A percentile compares a stretch with the other conserved stretches of the same genome.
phyloP scores from a whole-genome alignment of 1,140 invertebrate species.

The roundworm (Caenorhabditis elegans) region DNA sequence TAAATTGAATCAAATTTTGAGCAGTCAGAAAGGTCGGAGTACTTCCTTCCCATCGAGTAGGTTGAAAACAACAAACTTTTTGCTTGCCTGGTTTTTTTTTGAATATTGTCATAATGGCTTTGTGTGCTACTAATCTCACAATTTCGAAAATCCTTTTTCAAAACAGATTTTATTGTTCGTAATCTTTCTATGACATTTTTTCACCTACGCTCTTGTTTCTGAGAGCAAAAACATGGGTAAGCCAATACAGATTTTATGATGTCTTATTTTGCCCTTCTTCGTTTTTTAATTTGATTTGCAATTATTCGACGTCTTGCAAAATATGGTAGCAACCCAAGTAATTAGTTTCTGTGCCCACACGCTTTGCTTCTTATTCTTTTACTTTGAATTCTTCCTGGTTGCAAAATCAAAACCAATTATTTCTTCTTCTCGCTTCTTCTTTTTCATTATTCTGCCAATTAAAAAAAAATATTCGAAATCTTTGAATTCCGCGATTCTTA shows the following conservation, averaged over 20 bases:
- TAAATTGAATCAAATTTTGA: no score
- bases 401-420: not conserved
- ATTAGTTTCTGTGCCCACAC: not conserved
- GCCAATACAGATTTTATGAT: no score
- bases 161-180: no score
- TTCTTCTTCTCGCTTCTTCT: not conserved
- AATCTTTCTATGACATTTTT: not conserved
- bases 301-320: not conserved
- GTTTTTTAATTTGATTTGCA: not conserved
- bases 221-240: no score
- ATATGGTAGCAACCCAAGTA: not conserved
- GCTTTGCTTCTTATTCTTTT: not conserved
- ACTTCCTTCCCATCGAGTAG: no score
- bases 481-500: not conserved
- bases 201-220: not conserved
- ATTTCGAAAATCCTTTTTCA: no score
- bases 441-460: no score
- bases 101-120: no score
- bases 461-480: not conserved
- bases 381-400: slow-evolving; percentile 12
- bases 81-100: no score
- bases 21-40: no score
- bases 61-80: no score
- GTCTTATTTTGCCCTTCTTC: not conserved
- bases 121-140: no score